Conservation (phyloP, 2,888 invertebrate genomes). For the Tiliacea aurago region DNA sequence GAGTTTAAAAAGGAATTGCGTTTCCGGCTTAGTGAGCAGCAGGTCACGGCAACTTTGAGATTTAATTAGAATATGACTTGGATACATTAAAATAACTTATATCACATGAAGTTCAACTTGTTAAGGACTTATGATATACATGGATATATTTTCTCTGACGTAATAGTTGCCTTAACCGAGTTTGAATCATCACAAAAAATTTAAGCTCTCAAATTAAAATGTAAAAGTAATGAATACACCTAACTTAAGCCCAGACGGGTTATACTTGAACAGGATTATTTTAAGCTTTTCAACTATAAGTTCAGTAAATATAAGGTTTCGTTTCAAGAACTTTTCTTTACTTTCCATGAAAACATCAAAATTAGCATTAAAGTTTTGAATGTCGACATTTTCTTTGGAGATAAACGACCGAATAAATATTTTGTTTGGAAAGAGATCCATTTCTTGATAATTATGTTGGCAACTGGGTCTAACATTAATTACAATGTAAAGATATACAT, state of each 20-base stretch:
- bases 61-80: constrained; percentile 78
- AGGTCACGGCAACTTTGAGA: constrained; percentile 78
- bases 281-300: constrained; percentile 13
- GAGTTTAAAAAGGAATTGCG: constrained; percentile 85
- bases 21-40: constrained; percentile 76
- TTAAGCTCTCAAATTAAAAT: constrained; percentile 5
- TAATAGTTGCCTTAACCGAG: background rate
- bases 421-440: constrained; percentile 1
- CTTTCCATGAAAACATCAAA: constrained; percentile 13
- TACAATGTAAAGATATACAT: background rate
- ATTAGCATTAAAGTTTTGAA: constrained; percentile 25
- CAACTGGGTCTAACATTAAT: constrained; percentile 6
- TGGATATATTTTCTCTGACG: background rate
- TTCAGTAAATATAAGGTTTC: constrained; percentile 6
- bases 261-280: constrained; percentile 20
- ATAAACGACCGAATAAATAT: constrained; percentile 20
- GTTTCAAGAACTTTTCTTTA: constrained; percentile 18
- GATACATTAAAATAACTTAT: constrained; percentile 19
- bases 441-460: constrained; percentile 24
- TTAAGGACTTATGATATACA: background rate
- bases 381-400: constrained; percentile 17
- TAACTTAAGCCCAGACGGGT: background rate
- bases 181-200: background rate
- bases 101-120: constrained; percentile 8
- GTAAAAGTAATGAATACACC: background rate